Percentiles rank a stretch among this genome's conserved stretches.
Evolutionary conservation across 2,888 invertebrate genomes (phyloP).

Genomic region (Pterostichus niger): DNA sequence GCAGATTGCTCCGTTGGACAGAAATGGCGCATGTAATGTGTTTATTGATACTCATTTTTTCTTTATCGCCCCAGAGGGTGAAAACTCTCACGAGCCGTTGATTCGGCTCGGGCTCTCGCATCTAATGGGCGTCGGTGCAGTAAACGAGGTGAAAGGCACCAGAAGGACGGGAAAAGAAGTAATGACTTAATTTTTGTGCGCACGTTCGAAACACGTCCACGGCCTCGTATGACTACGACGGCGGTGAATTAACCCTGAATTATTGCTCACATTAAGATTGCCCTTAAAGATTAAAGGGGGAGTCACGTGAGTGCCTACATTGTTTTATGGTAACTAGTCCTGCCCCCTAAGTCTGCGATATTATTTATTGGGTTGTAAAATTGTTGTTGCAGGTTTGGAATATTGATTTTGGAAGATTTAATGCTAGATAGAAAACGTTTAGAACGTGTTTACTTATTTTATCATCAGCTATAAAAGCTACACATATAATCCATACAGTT

Average conservation of each 20-base stretch:
- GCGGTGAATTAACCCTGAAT: conserved; percentile 59
- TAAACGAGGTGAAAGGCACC: not conserved
- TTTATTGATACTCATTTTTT: conserved; percentile 61
- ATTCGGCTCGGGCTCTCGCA: not conserved
- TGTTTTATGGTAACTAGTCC: conserved; percentile 61
- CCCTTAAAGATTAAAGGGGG: conserved; percentile 60
- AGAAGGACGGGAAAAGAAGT: not conserved
- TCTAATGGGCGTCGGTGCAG: conserved; percentile 13
- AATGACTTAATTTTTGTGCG: conserved; percentile 65
- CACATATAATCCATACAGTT: too few relatives aligned
- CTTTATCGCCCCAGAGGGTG: conserved; percentile 54
- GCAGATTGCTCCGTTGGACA: conserved; percentile 9
- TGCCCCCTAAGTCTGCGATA: conserved; percentile 36
- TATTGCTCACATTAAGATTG: conserved; percentile 65
- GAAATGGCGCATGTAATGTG: conserved; percentile 50
- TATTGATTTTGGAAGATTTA: conserved; percentile 12
- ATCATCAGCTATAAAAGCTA: too few relatives aligned
- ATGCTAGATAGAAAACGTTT: too few relatives aligned
- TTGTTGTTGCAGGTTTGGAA: conserved; percentile 10
- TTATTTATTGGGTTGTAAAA: conserved; percentile 28
- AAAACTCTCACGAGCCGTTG: conserved; percentile 33
- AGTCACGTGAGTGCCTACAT: conserved; percentile 56
- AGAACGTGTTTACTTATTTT: too few relatives aligned
- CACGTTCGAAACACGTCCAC: conserved; percentile 24
- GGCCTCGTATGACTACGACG: conserved; percentile 37